These are phyloP conservation scores for Eudyptes chrysolophus DNA, from an alignment of 2,113 vertebrate species.

Conservation along the genomic window DNA sequence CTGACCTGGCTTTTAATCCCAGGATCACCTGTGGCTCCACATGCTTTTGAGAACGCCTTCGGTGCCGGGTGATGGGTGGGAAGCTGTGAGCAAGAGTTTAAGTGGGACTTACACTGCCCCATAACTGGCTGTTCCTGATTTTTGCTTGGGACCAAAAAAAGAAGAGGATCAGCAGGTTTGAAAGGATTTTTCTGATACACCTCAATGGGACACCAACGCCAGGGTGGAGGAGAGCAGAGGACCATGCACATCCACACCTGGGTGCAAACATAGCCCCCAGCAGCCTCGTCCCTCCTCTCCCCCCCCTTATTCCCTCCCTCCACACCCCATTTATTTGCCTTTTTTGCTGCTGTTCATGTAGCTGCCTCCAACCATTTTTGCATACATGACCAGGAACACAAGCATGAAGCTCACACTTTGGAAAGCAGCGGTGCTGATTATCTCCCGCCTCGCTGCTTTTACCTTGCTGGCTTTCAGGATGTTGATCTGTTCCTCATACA, in stretches of 20 bases:
- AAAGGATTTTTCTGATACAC: fast-evolving
- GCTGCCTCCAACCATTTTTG: background rate
- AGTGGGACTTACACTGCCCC: background rate
- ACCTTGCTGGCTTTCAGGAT: constrained; percentile 59
- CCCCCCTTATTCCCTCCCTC: fast-evolving
- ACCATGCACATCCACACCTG: background rate
- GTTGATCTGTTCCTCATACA: constrained; percentile 50
- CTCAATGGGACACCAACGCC: background rate
- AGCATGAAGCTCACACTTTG: too few relatives aligned
- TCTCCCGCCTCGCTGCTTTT: fast-evolving
- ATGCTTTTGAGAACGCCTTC: background rate
- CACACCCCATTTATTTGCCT: background rate
- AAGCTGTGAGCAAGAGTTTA: background rate
- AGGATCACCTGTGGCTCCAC: background rate
- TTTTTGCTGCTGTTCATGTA: background rate
- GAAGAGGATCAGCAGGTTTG: background rate
- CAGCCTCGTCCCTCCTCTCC: background rate
- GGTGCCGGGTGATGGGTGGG: fast-evolving
- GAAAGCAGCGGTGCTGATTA: background rate
- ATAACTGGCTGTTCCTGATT: background rate
- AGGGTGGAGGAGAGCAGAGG: background rate
- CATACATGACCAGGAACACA: fast-evolving
- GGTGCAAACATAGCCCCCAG: fast-evolving
- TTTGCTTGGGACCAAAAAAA: background rate
- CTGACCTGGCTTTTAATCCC: background rate